These are phyloP conservation scores for Lamprologus callipterus DNA, from an alignment of 2,113 vertebrate species.

Conservation along the genomic window DNA sequence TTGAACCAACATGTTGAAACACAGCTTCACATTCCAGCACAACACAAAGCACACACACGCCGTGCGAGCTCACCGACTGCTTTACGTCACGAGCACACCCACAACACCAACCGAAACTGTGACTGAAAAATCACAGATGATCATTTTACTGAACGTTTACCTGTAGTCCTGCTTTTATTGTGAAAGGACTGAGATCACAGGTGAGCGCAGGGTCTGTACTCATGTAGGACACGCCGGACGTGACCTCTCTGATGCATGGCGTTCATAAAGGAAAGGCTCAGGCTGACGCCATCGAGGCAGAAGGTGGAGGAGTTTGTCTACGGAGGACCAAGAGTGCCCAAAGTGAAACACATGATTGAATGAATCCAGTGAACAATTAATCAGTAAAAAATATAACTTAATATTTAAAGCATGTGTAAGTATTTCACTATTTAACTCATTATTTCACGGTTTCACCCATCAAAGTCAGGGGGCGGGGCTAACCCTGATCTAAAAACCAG, in stretches of 20 bases:
- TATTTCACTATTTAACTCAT: not conserved
- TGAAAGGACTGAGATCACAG: not conserved
- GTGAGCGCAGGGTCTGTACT: not conserved
- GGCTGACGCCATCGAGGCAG: not conserved
- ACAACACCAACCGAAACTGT: not conserved
- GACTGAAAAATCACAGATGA: not conserved
- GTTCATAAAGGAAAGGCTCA: not conserved
- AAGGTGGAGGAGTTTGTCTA: rapidly evolving
- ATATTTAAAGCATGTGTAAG: not conserved
- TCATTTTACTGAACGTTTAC: not conserved
- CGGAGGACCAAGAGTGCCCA: not conserved
- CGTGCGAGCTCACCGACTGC: not conserved
- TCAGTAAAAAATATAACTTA: not conserved
- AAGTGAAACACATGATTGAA: not conserved
- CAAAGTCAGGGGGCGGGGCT: not conserved
- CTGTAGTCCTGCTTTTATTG: not conserved
- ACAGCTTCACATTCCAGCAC: conserved; percentile 40
- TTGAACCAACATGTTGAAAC: conserved; percentile 43
- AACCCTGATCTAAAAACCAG: not conserved
- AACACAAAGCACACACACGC: not conserved
- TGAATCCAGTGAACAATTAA: not conserved
- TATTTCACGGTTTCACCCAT: not conserved
- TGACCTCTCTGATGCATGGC: not conserved
- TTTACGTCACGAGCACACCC: not conserved
- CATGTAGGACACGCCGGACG: rapidly evolving